Base-by-base conservation (phyloP, 2,888 invertebrate genomes). In the Phengaris arion region DNA sequence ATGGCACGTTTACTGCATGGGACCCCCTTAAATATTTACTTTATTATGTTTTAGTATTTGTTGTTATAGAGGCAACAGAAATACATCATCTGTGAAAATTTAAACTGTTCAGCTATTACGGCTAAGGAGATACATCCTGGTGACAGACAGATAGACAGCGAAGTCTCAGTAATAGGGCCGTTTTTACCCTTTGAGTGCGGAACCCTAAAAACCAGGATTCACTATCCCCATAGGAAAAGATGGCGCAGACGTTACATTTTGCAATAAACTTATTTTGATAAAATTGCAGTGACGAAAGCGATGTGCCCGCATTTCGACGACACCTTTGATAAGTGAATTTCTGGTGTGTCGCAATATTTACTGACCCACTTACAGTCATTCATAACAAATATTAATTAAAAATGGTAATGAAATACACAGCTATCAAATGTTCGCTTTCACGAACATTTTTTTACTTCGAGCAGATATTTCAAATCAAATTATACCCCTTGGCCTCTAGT, bases 261-360 rank as follows among this genome's bases (percentile, higher is more conserved):
- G 59, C 22, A 64, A 64, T 64, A 64, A 45, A 64, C 12, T 35
- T 9, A 64, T 35, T 64, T 64, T 35, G 64, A 64, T 64, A 64
- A 64, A 35, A 64, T 45, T 35, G 35, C 45, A 64, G 35, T 64
- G 64, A 35, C 35, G 64, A 64, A 64, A 64, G 64, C 35, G 64
- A 64, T 35, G 45, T 22, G 72, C 72, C 72, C 72, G 72, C 72
- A 72, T 72, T 72, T 72, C 22, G 12, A 72, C 72, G 54, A 72
- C 52, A 72, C 51, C 12, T 72, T 72, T 52, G 72, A 72, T 72
- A 72, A 72, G 12, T 72, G 51, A 22, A 35, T 72, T 54, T 72
- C 35, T 72, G 72, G 8, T 72, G 8, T 72, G 51, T 7, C 54
- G 52, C 13, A 72, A 72, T 72, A 54, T 52, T 51, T 51, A 51